phyloP scores from a whole-genome alignment of 2,888 invertebrate species.

The Tenthredo mesomela region DNA sequence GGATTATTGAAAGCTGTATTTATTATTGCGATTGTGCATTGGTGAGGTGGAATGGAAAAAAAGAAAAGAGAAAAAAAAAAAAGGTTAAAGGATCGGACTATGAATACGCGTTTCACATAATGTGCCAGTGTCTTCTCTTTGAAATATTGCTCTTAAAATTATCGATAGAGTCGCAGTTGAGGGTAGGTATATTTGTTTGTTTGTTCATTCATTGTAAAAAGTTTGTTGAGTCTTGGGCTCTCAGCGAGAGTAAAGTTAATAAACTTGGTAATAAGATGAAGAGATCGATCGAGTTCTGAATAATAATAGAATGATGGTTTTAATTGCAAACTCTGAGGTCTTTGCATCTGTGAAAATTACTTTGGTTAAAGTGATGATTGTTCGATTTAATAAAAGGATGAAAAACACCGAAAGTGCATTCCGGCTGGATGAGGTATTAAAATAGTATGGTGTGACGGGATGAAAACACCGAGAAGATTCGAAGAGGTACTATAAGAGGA shows the following conservation, averaged over 20 bases:
- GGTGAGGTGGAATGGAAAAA: not conserved
- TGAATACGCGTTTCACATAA: not conserved
- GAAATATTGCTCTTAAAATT: not conserved
- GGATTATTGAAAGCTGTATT: slow-evolving; percentile 51
- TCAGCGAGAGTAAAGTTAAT: not conserved
- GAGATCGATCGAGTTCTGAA: not conserved
- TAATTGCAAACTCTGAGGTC: slow-evolving; percentile 24
- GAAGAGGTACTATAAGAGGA: not conserved
- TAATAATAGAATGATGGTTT: not conserved
- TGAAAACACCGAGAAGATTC: not conserved
- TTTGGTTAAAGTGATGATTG: slow-evolving; percentile 15
- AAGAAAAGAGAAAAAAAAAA: not conserved
- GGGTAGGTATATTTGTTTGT: not conserved
- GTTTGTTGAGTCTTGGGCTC: not conserved
- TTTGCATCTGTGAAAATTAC: not conserved
- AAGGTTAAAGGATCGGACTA: not conserved
- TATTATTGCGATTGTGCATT: slow-evolving; percentile 35
- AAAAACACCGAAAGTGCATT: slow-evolving; percentile 26
- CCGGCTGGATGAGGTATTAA: not conserved
- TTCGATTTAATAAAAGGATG: not conserved
- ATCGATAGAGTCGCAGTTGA: not conserved
- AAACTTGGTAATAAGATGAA: not conserved
- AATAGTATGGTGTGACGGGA: not conserved
- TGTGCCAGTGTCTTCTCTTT: not conserved
- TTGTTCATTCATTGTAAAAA: not conserved